Evolutionary conservation across 1,140 invertebrate species (phyloP), one percentile per base, ranked within the genome.

Genomic region (Brachionus koreanus): DNA sequence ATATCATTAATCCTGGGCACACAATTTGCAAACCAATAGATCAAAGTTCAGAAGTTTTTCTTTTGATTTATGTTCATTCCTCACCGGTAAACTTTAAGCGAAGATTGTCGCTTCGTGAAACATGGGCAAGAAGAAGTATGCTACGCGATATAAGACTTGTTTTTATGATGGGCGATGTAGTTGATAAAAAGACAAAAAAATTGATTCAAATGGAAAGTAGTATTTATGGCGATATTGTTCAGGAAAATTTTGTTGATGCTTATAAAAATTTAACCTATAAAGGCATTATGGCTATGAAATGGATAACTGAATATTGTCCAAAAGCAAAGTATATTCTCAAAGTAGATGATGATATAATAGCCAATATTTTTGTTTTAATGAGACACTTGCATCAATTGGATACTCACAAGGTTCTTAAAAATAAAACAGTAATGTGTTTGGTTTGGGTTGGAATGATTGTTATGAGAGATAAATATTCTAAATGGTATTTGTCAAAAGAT

Each of bases 211-310:
- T 89, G 52, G 94, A 95, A 86, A 90, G 91, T 84, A 85, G 85
- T 2, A 84, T 84, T 0, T 90, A 92, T 85, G 87, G 89, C n/a
- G 52, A 83, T 46, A 57, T 49, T 52, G 82, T 82, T 1, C 82
- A 82, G 63, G 65, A 82, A 25, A 57, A 82, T 43, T 95, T 95
- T 85, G 67, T 89, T 10, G 94, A 95, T 88, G 91, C 92, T 25
- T 96, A 96, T 84, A 91, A 90, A 85, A 95, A 95, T 88, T 88
- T 96, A 5, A 95, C 93, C n/a, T 92, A 92, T 83, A 96, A 95
- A 88, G 93, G 95, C 85, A 86, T 94, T 0, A 95, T 95, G 93
- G 94, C 93, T 0, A 85, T 95, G 33, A 90, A 91, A 84, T 95
- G 94, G 93, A 91, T 91, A 0, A 86, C 89, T 1, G 87, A 86